These are phyloP conservation scores for Drosophila watanabei DNA, from an alignment of 1,140 invertebrate genomes.

Conservation along the genomic window DNA sequence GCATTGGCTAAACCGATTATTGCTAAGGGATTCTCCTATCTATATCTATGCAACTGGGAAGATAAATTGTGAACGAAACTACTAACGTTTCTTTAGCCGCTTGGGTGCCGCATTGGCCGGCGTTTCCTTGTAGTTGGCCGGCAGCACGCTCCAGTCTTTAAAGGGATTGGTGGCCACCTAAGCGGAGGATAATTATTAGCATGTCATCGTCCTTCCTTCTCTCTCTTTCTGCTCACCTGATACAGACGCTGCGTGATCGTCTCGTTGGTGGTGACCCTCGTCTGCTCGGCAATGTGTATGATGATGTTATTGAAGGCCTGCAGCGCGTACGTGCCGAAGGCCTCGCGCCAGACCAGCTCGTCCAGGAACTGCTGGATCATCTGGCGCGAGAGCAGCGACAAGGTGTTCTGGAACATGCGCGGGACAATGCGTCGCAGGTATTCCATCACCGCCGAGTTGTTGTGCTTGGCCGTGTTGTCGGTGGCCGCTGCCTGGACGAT, in stretches of 20 bases:
- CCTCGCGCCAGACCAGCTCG: conserved; percentile 92
- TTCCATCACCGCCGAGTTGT: conserved; percentile 94
- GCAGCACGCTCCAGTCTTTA: conserved; percentile 90
- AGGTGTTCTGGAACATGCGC: conserved; percentile 95
- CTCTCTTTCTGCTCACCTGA: conserved; percentile 71
- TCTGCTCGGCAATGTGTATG: conserved; percentile 92
- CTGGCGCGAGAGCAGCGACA: conserved; percentile 92
- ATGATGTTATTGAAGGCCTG: conserved; percentile 94
- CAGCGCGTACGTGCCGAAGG: conserved; percentile 91
- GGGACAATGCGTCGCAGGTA: conserved; percentile 94
- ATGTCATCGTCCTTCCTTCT: conserved; percentile 55
- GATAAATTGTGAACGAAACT: conserved; percentile 44
- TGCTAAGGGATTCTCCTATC: conserved; percentile 37
- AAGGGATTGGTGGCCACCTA: conserved; percentile 92
- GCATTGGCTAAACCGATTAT: conserved; percentile 44
- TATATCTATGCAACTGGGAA: conserved; percentile 23
- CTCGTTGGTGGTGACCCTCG: conserved; percentile 87
- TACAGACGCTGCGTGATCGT: conserved; percentile 85
- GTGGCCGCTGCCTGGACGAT: conserved; percentile 90
- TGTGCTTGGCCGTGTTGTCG: conserved; percentile 87
- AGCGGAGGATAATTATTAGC: conserved; percentile 39
- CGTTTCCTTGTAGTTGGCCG: conserved; percentile 73
- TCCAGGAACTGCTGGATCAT: conserved; percentile 96
- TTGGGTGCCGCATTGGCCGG: conserved; percentile 81
- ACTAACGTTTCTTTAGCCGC: conserved; percentile 85